Percentiles rank a stretch among this genome's conserved stretches.
Conservation (phyloP, 1,140 invertebrate genomes). For the Apis cerana region DNA sequence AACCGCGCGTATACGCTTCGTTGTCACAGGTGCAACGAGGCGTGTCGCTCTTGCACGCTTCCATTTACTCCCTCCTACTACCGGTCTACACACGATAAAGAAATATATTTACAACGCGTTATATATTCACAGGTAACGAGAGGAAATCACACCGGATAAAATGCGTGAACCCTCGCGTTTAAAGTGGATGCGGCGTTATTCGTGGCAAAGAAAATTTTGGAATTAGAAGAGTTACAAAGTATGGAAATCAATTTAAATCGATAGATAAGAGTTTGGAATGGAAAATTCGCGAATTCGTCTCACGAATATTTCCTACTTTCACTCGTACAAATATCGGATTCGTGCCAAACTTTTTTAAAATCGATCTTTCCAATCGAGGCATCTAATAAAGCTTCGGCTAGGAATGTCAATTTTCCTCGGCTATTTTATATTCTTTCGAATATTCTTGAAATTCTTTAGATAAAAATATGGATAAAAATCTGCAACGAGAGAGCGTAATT, state of each 20-base stretch:
- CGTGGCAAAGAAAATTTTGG: too few species aligned
- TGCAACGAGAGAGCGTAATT: too few species aligned
- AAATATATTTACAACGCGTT: slow-evolving; percentile 1
- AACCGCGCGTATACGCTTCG: slow-evolving; percentile 60
- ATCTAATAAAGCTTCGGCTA: too few species aligned
- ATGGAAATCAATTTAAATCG: too few species aligned
- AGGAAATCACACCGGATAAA: not conserved
- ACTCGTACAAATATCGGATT: not conserved
- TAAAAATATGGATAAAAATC: too few species aligned
- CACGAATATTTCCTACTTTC: too few species aligned
- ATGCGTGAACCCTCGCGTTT: not conserved
- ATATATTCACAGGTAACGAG: not conserved
- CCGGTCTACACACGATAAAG: not conserved
- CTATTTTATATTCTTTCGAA: too few species aligned
- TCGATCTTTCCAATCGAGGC: too few species aligned
- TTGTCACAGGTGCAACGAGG: slow-evolving; percentile 64
- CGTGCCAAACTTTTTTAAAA: too few species aligned
- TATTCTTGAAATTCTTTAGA: too few species aligned
- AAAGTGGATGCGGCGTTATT: not conserved
- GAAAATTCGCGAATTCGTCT: too few species aligned
- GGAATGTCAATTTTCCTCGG: too few species aligned
- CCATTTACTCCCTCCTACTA: not conserved
- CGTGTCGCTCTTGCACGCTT: slow-evolving; percentile 44
- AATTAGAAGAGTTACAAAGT: not conserved
- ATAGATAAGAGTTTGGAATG: not conserved